Conservation (phyloP, 2,888 invertebrate species). For the Drosophila anomelani region DNA sequence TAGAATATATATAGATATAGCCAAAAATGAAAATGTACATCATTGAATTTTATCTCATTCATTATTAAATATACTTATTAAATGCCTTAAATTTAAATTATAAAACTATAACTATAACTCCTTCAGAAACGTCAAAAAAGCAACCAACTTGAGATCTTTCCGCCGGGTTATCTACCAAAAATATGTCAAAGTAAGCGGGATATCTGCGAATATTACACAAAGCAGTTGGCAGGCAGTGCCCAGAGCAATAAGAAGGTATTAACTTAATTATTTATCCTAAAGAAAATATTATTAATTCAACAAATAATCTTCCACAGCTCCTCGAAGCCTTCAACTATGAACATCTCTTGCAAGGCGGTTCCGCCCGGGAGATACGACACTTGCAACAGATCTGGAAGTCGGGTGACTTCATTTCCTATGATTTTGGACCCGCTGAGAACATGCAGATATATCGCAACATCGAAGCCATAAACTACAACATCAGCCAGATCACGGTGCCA, state of each 20-base stretch:
- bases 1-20: too few species aligned
- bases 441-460: conserved; percentile 63
- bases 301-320: conserved; percentile 51
- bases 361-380: conserved; percentile 74
- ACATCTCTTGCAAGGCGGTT: conserved; percentile 76
- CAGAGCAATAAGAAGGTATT: conserved; percentile 60
- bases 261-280: too few species aligned
- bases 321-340: conserved; percentile 76
- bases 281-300: neutral
- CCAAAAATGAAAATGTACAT: neutral
- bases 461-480: conserved; percentile 72
- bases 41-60: too few species aligned
- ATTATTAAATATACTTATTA: neutral
- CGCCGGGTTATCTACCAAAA: conserved; percentile 57
- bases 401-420: conserved; percentile 81
- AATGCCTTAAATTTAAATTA: neutral
- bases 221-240: conserved; percentile 60
- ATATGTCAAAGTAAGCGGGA: conserved; percentile 56
- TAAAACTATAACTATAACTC: neutral
- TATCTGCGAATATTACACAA: conserved; percentile 61
- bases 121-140: conserved; percentile 55
- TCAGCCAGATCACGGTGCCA: conserved; percentile 69
- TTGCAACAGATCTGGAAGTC: conserved; percentile 80
- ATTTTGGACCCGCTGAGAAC: conserved; percentile 76
- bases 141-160: conserved; percentile 59